Evolutionary conservation across 1,140 invertebrate genomes (phyloP), one percentile per base, ranked within the genome.

Genomic region (Magallana angulata): DNA sequence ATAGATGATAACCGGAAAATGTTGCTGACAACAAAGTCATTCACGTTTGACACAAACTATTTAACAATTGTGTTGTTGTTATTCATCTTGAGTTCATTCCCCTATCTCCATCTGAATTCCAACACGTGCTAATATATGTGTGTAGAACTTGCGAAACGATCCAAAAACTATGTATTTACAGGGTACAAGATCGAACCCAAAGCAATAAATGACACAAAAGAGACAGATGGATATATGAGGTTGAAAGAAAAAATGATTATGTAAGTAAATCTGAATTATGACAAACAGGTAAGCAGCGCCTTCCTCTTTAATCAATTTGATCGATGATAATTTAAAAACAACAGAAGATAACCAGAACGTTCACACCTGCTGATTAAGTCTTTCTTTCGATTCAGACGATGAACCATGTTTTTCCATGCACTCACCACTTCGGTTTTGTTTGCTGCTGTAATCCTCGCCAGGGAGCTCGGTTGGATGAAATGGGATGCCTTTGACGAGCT

Each of bases 401-500:
- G 68, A 76, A 12, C 68, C 68, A 76, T 76, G 68, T 24, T 30
- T 24, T 12, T 12, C 68, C 30, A 76, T 18, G 9, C 36, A 12
- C 8, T 76, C 18, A 48, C 68, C 18, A 12, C 36, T 30, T 76
- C 24, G 11, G 24, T 76, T 24, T 24, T 76, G 68, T 12, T 76
- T 8, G 24, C 68, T 56, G 56, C 81, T n/a, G 81, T 82, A 56
- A n/a, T 82, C 16, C 16, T 82, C 11, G 81, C 81, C n/a, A 58
- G 57, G 48, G 81, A 82, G 14, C 14, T 82, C 14, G 57, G 57
- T 5, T 82, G 81, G 81, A 82, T 82, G 81, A 57, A 82, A 57
- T 82, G 81, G 81, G 81, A 82, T 16, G 18, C 14, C 56, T 82
- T 82, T 16, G 81, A 82, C 36, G 81, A 82, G 9, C 81, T 82